phyloP scores from a whole-genome alignment of 2,113 vertebrate genomes.

The Stercorarius parasiticus region DNA sequence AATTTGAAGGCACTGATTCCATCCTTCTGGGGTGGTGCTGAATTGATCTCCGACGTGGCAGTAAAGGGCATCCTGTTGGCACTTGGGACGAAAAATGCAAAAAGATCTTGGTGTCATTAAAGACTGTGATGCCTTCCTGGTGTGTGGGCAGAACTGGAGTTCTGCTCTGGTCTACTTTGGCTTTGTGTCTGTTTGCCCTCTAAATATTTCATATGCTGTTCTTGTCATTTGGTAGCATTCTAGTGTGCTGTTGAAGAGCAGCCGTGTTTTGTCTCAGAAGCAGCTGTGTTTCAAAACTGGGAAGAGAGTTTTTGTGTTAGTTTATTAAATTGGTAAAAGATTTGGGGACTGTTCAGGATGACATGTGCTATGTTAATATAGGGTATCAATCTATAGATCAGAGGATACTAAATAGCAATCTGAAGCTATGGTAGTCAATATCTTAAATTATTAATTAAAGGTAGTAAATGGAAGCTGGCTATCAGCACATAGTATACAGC shows the following conservation, averaged over 20 bases:
- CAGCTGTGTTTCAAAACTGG: neutral
- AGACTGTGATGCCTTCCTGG: neutral
- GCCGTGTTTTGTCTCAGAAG: neutral
- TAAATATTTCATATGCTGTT: constrained; percentile 27
- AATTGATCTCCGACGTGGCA: neutral
- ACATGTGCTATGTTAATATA: neutral
- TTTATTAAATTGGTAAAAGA: constrained; percentile 13
- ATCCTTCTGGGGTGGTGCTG: neutral
- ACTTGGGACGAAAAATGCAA: neutral
- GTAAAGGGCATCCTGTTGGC: neutral
- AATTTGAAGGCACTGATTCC: neutral
- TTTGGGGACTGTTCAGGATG: neutral
- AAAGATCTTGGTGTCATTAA: neutral
- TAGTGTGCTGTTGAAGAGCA: neutral
- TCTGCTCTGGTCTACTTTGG: neutral
- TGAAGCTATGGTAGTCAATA: constrained; percentile 17
- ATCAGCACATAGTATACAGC: constrained; percentile 5
- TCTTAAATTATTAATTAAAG: constrained; percentile 74
- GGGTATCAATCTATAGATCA: neutral
- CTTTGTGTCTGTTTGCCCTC: neutral
- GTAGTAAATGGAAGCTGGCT: constrained; percentile 22
- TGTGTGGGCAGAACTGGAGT: neutral
- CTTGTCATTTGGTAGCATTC: neutral
- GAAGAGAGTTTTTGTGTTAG: neutral
- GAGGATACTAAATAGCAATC: neutral